Base-by-base conservation (phyloP, 1,140 invertebrate genomes). In the Muscidifurax raptorellus region DNA sequence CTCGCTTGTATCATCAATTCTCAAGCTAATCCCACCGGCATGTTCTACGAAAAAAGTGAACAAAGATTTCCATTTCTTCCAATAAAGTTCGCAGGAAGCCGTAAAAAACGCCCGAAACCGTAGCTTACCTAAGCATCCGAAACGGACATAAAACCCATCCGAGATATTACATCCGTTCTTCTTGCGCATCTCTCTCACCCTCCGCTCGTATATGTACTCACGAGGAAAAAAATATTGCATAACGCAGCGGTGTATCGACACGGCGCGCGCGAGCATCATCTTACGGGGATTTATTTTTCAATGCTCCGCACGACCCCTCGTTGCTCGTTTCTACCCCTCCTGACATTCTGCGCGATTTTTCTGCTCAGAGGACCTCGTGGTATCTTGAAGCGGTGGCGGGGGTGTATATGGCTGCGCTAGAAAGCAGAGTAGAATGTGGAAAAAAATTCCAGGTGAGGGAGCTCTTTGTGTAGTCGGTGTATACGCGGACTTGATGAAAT, bases 231-330 rank as follows among this genome's bases (percentile, higher is more conserved):
- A 85, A 89, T 89, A 89, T 89, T 88, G 81, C 89, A 80, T 86
- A 89, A 90, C 75, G 78, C 75, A 82, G 36, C 1, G 47, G 82
- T 85, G 85, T 88, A 89, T 89, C 87, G 89, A 87, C 87, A n/a
- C 52, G 52, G 52, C 22, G 86, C 72, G 72, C 32, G 52, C 75
- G 32, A 67, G 69, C 22, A 76, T 86, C 86, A 87, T 83, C 85
- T 85, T 86, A 86, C 84, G 78, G 78, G 89, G 88, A 90, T 89
- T 90, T 90, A 90, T 90, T 88, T 89, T 90, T 88, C 87, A 88
- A 88, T 86, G 83, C 84, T 69, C 84, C 83, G n/a, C 44, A 74
- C 40, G 77, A 86, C 85, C 83, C 84, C 85, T 47, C 59, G 72
- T 32, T 81, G 13, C 28, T 32, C 47, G 22, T 74, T 25, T 59